A percentile compares a stretch with the other conserved stretches of the same genome.
Conservation (phyloP, 2,113 vertebrate species). For the Solenodon paradoxus region DNA sequence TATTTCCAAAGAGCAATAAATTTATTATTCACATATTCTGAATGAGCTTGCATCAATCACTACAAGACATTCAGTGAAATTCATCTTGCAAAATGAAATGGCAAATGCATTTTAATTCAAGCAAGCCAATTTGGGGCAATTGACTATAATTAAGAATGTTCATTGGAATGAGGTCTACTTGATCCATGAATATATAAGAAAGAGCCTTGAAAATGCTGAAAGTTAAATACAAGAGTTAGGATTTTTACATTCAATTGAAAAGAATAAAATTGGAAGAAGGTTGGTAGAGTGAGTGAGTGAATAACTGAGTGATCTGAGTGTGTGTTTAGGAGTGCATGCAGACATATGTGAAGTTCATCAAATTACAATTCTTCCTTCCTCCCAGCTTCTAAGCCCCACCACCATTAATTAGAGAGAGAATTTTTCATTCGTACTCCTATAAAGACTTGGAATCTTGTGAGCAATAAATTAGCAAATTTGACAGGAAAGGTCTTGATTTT, state of each 20-base stretch:
- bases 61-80: constrained; percentile 50
- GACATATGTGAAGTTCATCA: neutral
- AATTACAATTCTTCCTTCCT: neutral
- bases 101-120: constrained; percentile 61
- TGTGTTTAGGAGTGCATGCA: neutral
- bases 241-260: neutral
- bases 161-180: constrained; percentile 35
- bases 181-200: constrained; percentile 52
- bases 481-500: neutral
- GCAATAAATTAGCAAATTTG: neutral
- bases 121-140: constrained; percentile 59
- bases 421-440: neutral
- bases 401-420: neutral
- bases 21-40: constrained; percentile 58
- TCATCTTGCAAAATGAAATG: constrained; percentile 62
- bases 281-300: neutral
- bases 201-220: constrained; percentile 31
- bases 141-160: constrained; percentile 66
- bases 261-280: neutral
- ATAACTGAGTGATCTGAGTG: neutral
- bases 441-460: neutral
- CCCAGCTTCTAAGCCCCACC: neutral
- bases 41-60: constrained; percentile 62
- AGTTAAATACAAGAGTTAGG: neutral
- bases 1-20: constrained; percentile 66